phyloP scores from a whole-genome alignment of 1,140 invertebrate genomes.

The Bombus sylvicola region DNA sequence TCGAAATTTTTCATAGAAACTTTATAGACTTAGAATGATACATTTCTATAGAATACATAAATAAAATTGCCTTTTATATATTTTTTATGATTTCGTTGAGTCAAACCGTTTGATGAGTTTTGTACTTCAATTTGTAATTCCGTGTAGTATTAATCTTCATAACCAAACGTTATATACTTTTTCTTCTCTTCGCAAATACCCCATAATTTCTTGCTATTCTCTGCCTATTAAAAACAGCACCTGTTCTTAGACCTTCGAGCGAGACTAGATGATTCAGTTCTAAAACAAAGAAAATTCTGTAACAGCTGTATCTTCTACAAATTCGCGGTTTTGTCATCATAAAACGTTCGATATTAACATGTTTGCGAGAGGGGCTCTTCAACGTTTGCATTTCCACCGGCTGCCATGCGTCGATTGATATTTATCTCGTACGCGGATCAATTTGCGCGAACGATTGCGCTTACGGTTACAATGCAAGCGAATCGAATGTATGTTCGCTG shows the following conservation, averaged over 20 bases:
- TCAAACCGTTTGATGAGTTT: no score
- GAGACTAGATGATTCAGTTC: neutral
- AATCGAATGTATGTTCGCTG: neutral
- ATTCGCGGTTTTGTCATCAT: neutral
- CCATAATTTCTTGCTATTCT: no score
- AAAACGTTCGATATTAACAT: neutral
- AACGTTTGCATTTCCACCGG: conserved; percentile 34
- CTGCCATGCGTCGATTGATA: conserved; percentile 9
- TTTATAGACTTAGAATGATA: no score
- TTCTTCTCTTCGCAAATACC: no score
- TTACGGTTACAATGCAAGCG: conserved; percentile 30
- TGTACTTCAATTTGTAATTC: no score
- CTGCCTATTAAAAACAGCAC: no score
- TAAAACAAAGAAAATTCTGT: neutral
- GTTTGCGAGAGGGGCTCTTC: neutral
- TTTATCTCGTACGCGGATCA: conserved; percentile 50
- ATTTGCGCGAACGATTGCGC: conserved; percentile 43
- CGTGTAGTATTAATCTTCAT: no score
- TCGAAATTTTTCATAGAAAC: no score
- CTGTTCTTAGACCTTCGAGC: neutral
- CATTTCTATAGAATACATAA: no score
- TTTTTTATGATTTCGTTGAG: no score
- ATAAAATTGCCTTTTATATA: no score
- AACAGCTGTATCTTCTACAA: neutral
- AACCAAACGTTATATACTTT: no score